These are phyloP conservation scores for Pempheris klunzingeri DNA, from an alignment of 2,797 vertebrate species.

Conservation along the genomic window DNA sequence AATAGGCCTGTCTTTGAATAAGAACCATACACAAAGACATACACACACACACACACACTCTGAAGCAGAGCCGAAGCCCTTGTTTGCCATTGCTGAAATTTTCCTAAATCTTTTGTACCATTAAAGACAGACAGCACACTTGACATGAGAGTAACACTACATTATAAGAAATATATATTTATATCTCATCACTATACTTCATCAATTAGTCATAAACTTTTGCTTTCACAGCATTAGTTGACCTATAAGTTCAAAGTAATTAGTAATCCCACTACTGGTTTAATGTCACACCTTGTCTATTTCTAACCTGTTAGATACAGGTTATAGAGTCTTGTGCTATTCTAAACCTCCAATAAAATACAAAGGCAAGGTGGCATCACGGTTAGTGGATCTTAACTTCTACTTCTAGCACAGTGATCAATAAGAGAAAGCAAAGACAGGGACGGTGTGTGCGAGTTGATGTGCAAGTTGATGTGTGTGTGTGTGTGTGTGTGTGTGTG, in stretches of 20 bases:
- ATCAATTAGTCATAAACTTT: neutral
- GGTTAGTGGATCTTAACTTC: slow-evolving; percentile 25
- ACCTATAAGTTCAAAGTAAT: neutral
- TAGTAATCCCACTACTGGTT: neutral
- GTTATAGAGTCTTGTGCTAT: neutral
- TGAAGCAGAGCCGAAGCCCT: too few species aligned
- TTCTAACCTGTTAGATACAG: neutral
- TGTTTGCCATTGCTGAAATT: neutral
- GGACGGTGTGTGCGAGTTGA: too few species aligned
- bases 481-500: neutral
- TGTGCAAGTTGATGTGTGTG: too few species aligned
- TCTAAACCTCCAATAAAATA: slow-evolving; percentile 4
- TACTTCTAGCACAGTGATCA: slow-evolving; percentile 44
- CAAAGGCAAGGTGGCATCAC: slow-evolving; percentile 18
- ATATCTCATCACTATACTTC: too few species aligned
- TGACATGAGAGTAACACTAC: neutral
- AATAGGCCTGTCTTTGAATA: too few species aligned
- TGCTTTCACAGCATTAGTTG: neutral
- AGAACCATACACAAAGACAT: too few species aligned
- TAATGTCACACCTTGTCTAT: neutral
- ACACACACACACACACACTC: too few species aligned
- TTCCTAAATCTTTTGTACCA: slow-evolving; percentile 2
- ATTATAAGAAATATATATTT: neutral
- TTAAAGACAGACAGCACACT: neutral
- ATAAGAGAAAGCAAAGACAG: slow-evolving; percentile 57